phyloP scores from a whole-genome alignment of 2,797 vertebrate species.

The Chelidonichthys spinosus region DNA sequence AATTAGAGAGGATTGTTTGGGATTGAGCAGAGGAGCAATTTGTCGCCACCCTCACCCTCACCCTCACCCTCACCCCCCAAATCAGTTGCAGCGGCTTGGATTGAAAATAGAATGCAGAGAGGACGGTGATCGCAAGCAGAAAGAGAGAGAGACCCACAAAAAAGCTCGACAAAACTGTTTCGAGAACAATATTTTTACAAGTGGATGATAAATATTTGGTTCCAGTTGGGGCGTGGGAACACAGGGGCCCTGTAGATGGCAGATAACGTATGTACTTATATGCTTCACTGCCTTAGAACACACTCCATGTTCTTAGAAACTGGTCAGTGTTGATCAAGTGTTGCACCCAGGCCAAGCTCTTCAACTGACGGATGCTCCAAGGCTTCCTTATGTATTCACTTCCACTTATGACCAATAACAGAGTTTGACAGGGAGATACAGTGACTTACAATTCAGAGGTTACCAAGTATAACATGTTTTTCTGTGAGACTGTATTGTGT shows the following conservation, averaged over 20 bases:
- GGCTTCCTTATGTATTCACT: slow-evolving; percentile 34
- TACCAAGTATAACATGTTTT: slow-evolving; percentile 21
- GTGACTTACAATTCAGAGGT: slow-evolving; percentile 15
- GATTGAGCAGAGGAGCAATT: slow-evolving; percentile 52
- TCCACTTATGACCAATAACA: slow-evolving; percentile 40
- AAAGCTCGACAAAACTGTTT: slow-evolving; percentile 43
- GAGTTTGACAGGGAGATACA: slow-evolving; percentile 33
- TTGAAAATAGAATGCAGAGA: slow-evolving; percentile 50
- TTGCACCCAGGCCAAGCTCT: slow-evolving; percentile 38
- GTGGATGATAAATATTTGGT: slow-evolving; percentile 80
- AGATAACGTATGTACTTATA: slow-evolving; percentile 70
- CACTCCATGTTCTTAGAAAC: slow-evolving; percentile 45
- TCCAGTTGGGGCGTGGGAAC: slow-evolving; percentile 67
- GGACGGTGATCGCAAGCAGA: slow-evolving; percentile 35
- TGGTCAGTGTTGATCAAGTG: slow-evolving; percentile 59
- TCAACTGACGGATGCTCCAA: slow-evolving; percentile 47
- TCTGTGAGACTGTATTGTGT: not conserved
- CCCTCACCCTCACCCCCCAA: slow-evolving; percentile 51
- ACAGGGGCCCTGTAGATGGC: slow-evolving; percentile 61
- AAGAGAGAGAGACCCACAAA: slow-evolving; percentile 10
- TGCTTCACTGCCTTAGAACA: slow-evolving; percentile 50
- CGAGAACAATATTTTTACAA: slow-evolving; percentile 80
- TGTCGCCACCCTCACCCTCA: slow-evolving; percentile 53
- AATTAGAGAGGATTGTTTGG: slow-evolving; percentile 29
- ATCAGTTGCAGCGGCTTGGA: slow-evolving; percentile 57